Evolutionary conservation across 2,113 vertebrate genomes (phyloP).

Genomic region (Sebastes fasciatus): DNA sequence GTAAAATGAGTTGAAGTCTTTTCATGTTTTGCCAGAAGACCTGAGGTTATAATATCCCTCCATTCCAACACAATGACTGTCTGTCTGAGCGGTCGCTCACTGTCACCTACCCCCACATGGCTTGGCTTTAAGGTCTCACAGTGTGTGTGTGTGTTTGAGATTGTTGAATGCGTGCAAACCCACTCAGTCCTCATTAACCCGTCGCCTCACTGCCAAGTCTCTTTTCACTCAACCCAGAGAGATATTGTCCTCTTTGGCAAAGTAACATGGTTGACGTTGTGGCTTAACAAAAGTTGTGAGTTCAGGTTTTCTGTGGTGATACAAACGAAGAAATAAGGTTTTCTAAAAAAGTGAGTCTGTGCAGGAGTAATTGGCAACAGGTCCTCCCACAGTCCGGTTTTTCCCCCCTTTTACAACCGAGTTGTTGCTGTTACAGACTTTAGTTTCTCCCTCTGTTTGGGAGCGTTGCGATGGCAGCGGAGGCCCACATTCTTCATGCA

Average conservation of each 20-base stretch:
- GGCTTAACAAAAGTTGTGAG: constrained; percentile 47
- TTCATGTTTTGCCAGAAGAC: constrained; percentile 75
- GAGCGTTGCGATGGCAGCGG: constrained; percentile 71
- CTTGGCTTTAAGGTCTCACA: constrained; percentile 44
- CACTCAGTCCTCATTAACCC: constrained; percentile 61
- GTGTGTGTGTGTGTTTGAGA: constrained; percentile 22
- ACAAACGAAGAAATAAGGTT: constrained; percentile 52
- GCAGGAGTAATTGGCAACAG: constrained; percentile 74
- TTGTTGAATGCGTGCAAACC: constrained; percentile 53
- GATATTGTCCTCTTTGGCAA: constrained; percentile 61
- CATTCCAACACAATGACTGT: constrained; percentile 76
- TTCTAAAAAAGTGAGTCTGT: constrained; percentile 57
- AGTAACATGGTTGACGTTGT: constrained; percentile 45
- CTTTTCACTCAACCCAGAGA: constrained; percentile 42
- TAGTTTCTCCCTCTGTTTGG: constrained; percentile 75
- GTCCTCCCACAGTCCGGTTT: constrained; percentile 27
- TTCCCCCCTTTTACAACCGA: constrained; percentile 72
- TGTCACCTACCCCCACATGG: constrained; percentile 76
- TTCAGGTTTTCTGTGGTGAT: constrained; percentile 48
- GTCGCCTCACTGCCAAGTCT: constrained; percentile 47
- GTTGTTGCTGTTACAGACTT: constrained; percentile 76
- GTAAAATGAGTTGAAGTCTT: constrained; percentile 62
- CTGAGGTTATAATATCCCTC: constrained; percentile 69
- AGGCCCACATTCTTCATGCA: constrained; percentile 74
- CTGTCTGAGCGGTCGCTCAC: constrained; percentile 69